Conservation (phyloP, 2,888 invertebrate genomes). For the Didymodactylos carnosus region DNA sequence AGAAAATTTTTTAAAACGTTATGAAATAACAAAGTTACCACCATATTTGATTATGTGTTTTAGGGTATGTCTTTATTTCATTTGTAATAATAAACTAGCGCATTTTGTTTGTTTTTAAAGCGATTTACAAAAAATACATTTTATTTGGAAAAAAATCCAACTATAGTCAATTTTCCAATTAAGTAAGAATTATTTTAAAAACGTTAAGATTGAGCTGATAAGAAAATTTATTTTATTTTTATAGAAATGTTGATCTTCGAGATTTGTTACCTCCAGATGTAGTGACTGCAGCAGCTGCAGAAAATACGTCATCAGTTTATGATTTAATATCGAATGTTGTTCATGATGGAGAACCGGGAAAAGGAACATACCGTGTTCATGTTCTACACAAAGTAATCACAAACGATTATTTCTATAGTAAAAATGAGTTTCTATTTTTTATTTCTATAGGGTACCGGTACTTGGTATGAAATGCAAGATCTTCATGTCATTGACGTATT, state of each 20-base stretch:
- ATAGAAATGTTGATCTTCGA: conserved; percentile 81
- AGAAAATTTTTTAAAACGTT: conserved; percentile 86
- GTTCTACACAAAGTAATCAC: conserved; percentile 58
- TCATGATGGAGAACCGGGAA: conserved; percentile 80
- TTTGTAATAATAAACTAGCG: background rate
- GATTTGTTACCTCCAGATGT: conserved; percentile 65
- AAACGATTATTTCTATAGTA: too few relatives aligned
- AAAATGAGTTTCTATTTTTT: conserved; percentile 22
- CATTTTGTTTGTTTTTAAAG: conserved; percentile 33
- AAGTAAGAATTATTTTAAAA: too few relatives aligned
- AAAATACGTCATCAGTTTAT: conserved; percentile 55
- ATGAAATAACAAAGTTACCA: conserved; percentile 76
- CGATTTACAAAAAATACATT: conserved; percentile 96
- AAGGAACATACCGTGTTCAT: conserved; percentile 82
- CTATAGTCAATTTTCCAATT: conserved; percentile 97
- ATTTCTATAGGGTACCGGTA: conserved; percentile 44
- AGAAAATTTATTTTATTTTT: too few relatives aligned
- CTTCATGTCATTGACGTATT: conserved; percentile 90
- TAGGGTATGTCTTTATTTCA: conserved; percentile 49
- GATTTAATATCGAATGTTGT: conserved; percentile 96
- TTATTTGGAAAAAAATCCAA: conserved; percentile 95
- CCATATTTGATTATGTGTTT: conserved; percentile 85
- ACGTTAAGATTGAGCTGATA: too few relatives aligned
- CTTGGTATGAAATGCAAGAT: conserved; percentile 78
- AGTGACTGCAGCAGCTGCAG: conserved; percentile 17